Base-by-base conservation (phyloP, 2,797 vertebrate genomes). In the Phoxinus dragarum region DNA sequence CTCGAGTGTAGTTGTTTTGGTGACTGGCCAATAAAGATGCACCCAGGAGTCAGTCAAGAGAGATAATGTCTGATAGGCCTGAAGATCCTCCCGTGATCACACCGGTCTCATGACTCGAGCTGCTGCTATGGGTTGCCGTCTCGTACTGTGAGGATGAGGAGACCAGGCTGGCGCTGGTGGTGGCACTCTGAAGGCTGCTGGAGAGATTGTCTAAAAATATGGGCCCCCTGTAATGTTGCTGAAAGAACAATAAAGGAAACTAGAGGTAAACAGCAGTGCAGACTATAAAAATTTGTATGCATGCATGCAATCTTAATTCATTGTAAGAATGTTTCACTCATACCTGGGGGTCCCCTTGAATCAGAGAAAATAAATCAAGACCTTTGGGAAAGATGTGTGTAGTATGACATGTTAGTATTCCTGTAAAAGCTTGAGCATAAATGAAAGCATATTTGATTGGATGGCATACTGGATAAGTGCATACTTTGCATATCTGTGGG, bases 261-360 rank as follows among this genome's bases (percentile, higher is more conserved):
- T 6, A 64, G 19, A 74, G 68, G 52, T 34, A 40, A 74, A 75
- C 16, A n/a, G 52, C 38, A n/a, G 21, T 66, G 6, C 7, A n/a
- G 27, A 54, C 17, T 23, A 54, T 27, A 38, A 16, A 21, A 77
- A 74, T 14, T 40, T 10, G 17, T 7, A n/a, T 23, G 59, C 4
- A 47, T 21, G 40, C 61, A 12, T 17, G 21, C 9, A 23, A n/a
- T 64, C 27, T 36, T 74, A 78, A 64, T 38, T 83, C 3, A 7
- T 19, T 56, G 66, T 12, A 10, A 34, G 36, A 36, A 42, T 42
- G 78, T 54, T 0, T 69, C 34, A 36, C 6, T 94, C 94, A 85
- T 96, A 99, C 98, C 97, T 98, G 98, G 78, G 97, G 91, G 91
- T 99, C 97, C 90, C 96, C 96, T 94, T 97, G 98, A 92, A 99